A percentile compares a stretch with the other conserved stretches of the same genome.
phyloP scores from a whole-genome alignment of 2,113 vertebrate genomes.

The Ondatra zibethicus region DNA sequence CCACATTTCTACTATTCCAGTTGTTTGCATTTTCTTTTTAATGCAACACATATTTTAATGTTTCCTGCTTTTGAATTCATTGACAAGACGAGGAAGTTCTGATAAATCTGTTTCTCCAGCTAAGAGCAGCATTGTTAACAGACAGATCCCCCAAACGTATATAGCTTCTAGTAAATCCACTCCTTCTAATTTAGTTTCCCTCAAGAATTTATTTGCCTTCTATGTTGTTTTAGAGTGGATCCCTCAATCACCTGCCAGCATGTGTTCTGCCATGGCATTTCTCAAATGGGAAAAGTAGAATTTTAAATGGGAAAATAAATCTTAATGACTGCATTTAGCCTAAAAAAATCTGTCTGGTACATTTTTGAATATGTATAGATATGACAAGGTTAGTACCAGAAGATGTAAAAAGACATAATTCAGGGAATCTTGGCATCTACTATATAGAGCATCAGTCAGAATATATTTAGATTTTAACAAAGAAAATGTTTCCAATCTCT shows the following conservation, averaged over 20 bases:
- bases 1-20: not conserved
- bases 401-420: slow-evolving; percentile 17
- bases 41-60: slow-evolving; percentile 52
- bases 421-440: not conserved
- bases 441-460: not conserved
- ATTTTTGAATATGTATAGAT: slow-evolving; percentile 18
- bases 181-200: slow-evolving; percentile 83
- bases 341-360: slow-evolving; percentile 72
- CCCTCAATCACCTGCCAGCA: slow-evolving; percentile 82
- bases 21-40: not conserved
- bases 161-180: slow-evolving; percentile 79
- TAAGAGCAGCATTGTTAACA: slow-evolving; percentile 78
- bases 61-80: slow-evolving; percentile 71
- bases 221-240: slow-evolving; percentile 67
- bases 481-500: not conserved
- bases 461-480: slow-evolving; percentile 1
- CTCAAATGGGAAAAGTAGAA: slow-evolving; percentile 77
- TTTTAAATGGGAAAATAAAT: slow-evolving; percentile 73
- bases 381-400: not conserved
- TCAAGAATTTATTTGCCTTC: slow-evolving; percentile 77
- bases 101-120: slow-evolving; percentile 75
- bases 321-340: slow-evolving; percentile 66
- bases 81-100: slow-evolving; percentile 38
- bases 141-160: slow-evolving; percentile 81
- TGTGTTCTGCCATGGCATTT: slow-evolving; percentile 74